These are phyloP conservation scores for Pachycephala philippinensis DNA, from an alignment of 2,113 vertebrate genomes.

Conservation along the genomic window DNA sequence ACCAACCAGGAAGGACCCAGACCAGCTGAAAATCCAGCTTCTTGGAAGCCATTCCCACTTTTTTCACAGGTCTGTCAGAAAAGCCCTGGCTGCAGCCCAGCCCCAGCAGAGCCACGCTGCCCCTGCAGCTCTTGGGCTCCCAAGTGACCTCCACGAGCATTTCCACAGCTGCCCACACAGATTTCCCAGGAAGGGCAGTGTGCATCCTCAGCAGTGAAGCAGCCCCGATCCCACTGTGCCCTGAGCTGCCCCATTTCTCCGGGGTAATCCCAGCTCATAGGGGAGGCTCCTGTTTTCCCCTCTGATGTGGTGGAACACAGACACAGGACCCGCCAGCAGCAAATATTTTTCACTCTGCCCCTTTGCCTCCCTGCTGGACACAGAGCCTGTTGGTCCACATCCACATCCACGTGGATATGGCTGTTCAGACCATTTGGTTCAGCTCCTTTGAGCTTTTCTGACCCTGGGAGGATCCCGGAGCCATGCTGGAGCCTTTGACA, in stretches of 20 bases:
- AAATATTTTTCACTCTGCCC: not conserved
- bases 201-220: not conserved
- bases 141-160: not conserved
- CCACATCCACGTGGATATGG: not conserved
- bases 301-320: rapidly evolving
- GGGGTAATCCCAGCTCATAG: not conserved
- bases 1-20: not conserved
- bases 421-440: not conserved
- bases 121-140: not conserved
- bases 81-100: not conserved
- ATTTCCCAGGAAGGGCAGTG: not conserved
- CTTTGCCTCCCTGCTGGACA: not conserved
- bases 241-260: not conserved
- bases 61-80: not conserved
- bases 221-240: not conserved
- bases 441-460: not conserved
- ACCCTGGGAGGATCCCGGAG: not conserved
- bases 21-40: not conserved
- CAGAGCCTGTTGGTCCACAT: not conserved
- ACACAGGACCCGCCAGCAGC: not conserved
- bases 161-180: not conserved
- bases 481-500: not conserved
- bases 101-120: not conserved
- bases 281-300: not conserved
- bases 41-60: not conserved